Base-by-base conservation (phyloP, 2,113 vertebrate species). In the Axis porcinus region DNA sequence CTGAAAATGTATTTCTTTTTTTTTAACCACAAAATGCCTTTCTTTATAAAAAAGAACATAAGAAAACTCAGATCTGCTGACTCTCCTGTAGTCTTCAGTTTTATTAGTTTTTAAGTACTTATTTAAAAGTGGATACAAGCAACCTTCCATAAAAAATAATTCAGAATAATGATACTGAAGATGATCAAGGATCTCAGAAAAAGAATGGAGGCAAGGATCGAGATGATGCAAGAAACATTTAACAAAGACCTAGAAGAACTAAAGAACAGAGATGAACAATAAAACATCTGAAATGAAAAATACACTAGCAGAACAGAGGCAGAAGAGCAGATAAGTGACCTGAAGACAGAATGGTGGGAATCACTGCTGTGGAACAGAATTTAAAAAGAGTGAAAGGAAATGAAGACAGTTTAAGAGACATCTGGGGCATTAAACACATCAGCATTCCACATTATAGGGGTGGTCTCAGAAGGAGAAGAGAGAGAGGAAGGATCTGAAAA, bases 81-180 rank as follows among this genome's bases (percentile, higher is more conserved):
- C 86, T 58, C 15, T 47, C 82, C 16, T 86, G 52, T 4, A 89
- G 45, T 83, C 19, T 89, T 13, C 14, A 47, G 7, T 86, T 95
- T 94, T 95, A 95, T 87, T 92, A 93, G 13, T 93, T 95, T 96
- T 95, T 94, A 94, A 85, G 60, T 85, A 96, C 70, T 94, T 97
- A 92, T 28, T 83, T 86, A 64, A 86, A 79, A 79, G 45, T 30
- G 8, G 45, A 79, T 45, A 79, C 2, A 47, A 8, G 27, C 14
- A 79, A 79, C 7, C 3, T 79, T 47, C 27, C 14, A 17, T 45
- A 79, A 79, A 78, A 78, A 45, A 40, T 2, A 45, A 79, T 79
- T 79, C 27, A 47, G 76, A 79, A 47, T 47, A 79, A 47, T 79
- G 27, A 47, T 30, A 79, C 25, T 47, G 43, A 47, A 30, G 43